Conservation (phyloP, 2,113 vertebrate species). For the Scalopus aquaticus region DNA sequence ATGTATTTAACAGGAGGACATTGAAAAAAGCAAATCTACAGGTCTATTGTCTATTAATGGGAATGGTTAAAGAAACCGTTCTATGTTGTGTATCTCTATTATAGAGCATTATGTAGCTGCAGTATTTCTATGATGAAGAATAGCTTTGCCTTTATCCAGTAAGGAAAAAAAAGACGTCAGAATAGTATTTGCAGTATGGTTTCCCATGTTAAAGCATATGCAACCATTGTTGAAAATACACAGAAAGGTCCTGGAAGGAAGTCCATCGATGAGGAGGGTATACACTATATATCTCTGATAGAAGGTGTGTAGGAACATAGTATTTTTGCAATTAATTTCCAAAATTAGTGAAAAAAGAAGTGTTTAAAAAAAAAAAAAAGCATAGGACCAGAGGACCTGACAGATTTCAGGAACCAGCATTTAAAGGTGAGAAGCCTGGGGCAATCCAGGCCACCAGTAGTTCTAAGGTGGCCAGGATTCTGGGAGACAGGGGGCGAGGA, state of each 20-base stretch:
- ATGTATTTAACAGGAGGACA: background rate
- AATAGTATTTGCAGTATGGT: background rate
- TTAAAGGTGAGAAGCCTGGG: background rate
- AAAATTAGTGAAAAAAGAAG: background rate
- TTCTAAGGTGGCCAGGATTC: background rate
- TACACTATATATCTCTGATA: background rate
- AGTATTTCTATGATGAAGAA: background rate
- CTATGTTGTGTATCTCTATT: too few species aligned
- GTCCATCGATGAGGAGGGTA: background rate
- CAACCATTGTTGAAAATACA: background rate
- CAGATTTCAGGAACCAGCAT: background rate
- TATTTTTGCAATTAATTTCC: background rate
- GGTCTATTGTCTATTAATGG: background rate
- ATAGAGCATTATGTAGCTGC: background rate
- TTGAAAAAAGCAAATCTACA: background rate
- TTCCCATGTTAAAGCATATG: background rate
- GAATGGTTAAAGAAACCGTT: background rate
- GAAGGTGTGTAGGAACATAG: background rate
- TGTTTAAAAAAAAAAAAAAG: background rate
- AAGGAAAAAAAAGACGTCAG: background rate
- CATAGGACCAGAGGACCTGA: background rate
- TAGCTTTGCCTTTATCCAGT: background rate
- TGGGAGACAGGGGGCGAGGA: rapidly evolving
- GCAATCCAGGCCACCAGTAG: background rate
- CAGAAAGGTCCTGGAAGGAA: background rate